These are phyloP conservation scores for Zaprionus camerounensis DNA, from an alignment of 1,140 invertebrate genomes.

Conservation along the genomic window DNA sequence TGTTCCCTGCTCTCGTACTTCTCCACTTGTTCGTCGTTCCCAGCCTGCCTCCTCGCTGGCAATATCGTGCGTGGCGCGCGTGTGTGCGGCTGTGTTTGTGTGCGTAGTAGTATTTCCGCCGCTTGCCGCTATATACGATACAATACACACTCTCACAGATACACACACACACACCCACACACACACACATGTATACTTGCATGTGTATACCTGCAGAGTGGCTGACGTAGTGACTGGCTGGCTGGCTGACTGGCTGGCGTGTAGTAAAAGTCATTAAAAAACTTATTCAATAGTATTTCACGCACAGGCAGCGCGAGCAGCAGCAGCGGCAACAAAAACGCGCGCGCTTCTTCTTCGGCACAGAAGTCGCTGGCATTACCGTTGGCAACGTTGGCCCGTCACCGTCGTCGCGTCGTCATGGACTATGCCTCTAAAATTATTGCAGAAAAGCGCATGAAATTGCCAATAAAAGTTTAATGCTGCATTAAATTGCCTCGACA, in stretches of 20 bases:
- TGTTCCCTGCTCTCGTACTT: conserved; percentile 39
- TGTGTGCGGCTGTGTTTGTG: conserved; percentile 52
- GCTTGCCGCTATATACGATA: conserved; percentile 42
- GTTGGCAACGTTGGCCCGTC: conserved; percentile 14
- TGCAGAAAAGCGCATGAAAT: conserved; percentile 63
- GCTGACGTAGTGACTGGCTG: conserved; percentile 47
- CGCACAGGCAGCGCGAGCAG: conserved; percentile 39
- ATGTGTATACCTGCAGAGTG: conserved; percentile 49
- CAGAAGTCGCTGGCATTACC: conserved; percentile 41
- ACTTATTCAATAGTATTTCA: conserved; percentile 80
- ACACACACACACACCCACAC: conserved; percentile 1
- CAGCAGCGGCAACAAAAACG: conserved; percentile 39
- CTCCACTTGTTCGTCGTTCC: conserved; percentile 23
- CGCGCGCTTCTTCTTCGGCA: conserved; percentile 59
- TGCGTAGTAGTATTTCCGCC: conserved; percentile 74
- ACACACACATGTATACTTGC: conserved; percentile 8
- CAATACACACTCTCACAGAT: conserved; percentile 5
- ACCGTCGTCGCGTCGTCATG: conserved; percentile 28
- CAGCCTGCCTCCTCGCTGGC: background rate
- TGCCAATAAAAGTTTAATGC: conserved; percentile 73
- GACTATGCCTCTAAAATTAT: conserved; percentile 58
- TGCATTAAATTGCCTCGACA: conserved; percentile 64
- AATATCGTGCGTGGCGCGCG: conserved; percentile 41
- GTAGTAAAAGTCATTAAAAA: conserved; percentile 82
- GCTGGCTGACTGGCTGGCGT: conserved; percentile 48